Base-by-base conservation (phyloP, 2,888 invertebrate genomes). In the Ellobium chinense region DNA sequence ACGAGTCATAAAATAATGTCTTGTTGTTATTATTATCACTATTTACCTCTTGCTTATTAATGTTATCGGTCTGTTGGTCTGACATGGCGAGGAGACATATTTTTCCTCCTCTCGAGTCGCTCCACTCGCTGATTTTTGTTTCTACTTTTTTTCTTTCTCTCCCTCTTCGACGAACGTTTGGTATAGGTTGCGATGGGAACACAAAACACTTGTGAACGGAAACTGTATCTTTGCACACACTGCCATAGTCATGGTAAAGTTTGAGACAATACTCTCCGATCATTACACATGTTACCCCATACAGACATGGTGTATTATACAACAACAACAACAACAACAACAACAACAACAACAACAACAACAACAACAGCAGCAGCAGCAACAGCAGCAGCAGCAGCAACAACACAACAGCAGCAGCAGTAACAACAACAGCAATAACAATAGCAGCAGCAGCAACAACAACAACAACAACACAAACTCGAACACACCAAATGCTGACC, bases 61-160 rank as follows among this genome's bases (percentile, higher is more conserved):
- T n/a, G n/a, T n/a, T n/a, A n/a, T n/a, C n/a, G n/a, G n/a, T n/a
- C n/a, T n/a, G n/a, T n/a, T n/a, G n/a, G n/a, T n/a, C n/a, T n/a
- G n/a, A n/a, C n/a, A n/a, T n/a, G n/a, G n/a, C n/a, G n/a, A n/a
- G n/a, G n/a, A n/a, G n/a, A n/a, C n/a, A n/a, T n/a, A n/a, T n/a
- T n/a, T n/a, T n/a, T n/a, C n/a, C n/a, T n/a, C n/a, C n/a, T n/a
- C n/a, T n/a, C n/a, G n/a, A n/a, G n/a, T n/a, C n/a, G n/a, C n/a
- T 18, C 46, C 58, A 58, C 37, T 69, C 36, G 39, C 66, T 77
- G 36, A 58, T 24, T 24, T 31, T 58, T n/a, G n/a, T 24, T 56
- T 9, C 60, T 36, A 62, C 46, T 39, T 24, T 46, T 9, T 39
- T 29, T 75, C 39, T 62, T 21, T 75, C 36, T 63, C 63, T 75